Base-by-base conservation (phyloP, 2,888 invertebrate genomes). In the Cheilosia vulpina region DNA sequence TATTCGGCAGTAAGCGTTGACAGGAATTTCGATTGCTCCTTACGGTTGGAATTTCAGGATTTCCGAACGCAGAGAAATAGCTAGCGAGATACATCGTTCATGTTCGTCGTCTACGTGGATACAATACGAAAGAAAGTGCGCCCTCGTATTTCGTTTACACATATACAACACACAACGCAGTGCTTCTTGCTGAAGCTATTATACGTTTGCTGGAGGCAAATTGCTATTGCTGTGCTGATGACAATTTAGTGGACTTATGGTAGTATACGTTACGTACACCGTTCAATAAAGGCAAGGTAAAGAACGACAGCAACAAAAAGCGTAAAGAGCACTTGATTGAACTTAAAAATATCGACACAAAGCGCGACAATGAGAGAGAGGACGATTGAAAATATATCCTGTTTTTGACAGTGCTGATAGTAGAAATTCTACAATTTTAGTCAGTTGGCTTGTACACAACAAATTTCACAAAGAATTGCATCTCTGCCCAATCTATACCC, bases 11-110 rank as follows among this genome's bases (percentile, higher is more conserved):
- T 17, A 38, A 78, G 50, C 69, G 69, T 55, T 78, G 78, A 78
- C 62, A 78, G 69, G 69, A 78, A 71, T 69, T 78, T 69, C 69
- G 62, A 71, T 78, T 78, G 78, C 55, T 71, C 68, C 68, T 69
- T 62, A 77, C 62, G 68, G 38, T 62, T 69, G 77, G 62, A 63
- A 77, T 63, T 62, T 69, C n/a, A 69, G 69, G 55, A 77, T 68
- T 62, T 55, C 21, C 76, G 52, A 68, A 52, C 45, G 24, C 34
- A 45, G 15, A 19, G 31, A 58, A 45, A 68, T 55, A 55, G 17
- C 55, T 7, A 72, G 13, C 34, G 13, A 50, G 43, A 50, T 66
- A 76, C 31, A 63, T 63, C 55, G 43, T 68, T 47, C 55, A 13
- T 41, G 4, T 43, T 43, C 55, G 27, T 24, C 19, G n/a, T 65